Conservation (phyloP, 2,113 vertebrate genomes). For the Seriola rivoliana region DNA sequence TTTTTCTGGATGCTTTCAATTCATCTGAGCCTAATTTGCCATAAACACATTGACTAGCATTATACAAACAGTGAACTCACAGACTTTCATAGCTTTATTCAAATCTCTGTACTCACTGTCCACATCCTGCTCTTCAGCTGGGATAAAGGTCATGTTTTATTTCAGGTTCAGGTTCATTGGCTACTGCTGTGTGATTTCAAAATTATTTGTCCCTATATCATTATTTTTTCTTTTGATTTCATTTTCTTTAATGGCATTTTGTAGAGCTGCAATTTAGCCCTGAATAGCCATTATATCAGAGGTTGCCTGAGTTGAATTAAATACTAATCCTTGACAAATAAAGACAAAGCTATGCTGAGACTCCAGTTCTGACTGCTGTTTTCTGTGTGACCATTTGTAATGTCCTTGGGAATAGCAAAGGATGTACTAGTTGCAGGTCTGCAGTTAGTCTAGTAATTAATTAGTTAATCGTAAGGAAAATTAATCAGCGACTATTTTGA, state of each 20-base stretch:
- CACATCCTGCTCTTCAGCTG: neutral
- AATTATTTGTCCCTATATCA: constrained; percentile 16
- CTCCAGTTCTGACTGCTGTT: constrained; percentile 5
- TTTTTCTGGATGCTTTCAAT: constrained; percentile 17
- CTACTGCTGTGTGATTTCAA: constrained; percentile 5
- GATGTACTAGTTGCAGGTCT: neutral
- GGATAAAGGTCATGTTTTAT: neutral
- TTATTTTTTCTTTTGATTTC: neutral
- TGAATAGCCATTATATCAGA: neutral
- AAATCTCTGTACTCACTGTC: neutral
- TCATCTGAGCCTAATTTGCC: constrained; percentile 14
- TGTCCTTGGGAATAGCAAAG: neutral
- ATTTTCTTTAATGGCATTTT: constrained; percentile 17
- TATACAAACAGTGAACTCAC: constrained; percentile 3
- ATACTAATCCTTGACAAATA: constrained; percentile 42
- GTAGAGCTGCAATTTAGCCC: neutral
- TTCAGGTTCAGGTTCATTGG: neutral
- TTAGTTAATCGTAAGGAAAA: neutral
- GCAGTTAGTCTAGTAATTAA: no score
- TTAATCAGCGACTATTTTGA: neutral
- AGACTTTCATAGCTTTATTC: neutral
- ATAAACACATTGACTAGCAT: neutral
- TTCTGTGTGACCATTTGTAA: neutral
- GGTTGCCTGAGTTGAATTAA: constrained; percentile 11
- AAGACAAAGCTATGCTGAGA: constrained; percentile 28